These are phyloP conservation scores for Pristionchus exspectatus DNA, from an alignment of 2,888 invertebrate species.

Conservation along the genomic window DNA sequence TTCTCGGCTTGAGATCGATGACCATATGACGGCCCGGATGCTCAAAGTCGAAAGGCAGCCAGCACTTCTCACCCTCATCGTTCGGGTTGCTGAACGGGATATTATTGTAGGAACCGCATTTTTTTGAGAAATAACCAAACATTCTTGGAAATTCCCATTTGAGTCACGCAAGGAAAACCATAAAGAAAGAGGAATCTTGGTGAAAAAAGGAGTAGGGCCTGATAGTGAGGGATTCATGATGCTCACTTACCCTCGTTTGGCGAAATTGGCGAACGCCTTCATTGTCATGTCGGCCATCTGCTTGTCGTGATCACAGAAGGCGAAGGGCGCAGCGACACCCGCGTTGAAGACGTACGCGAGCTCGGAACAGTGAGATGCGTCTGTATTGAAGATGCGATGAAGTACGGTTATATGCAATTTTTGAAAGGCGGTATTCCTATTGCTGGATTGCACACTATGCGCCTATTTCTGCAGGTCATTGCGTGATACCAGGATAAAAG, in stretches of 20 bases:
- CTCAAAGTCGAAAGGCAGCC: background rate
- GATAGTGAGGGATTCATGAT: background rate
- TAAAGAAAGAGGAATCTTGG: too few relatives aligned
- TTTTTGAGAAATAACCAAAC: too few relatives aligned
- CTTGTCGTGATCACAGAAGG: slow-evolving; percentile 50
- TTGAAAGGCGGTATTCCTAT: too few relatives aligned
- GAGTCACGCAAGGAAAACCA: background rate
- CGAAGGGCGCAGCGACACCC: slow-evolving; percentile 10
- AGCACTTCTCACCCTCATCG: slow-evolving; percentile 10
- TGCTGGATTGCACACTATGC: too few relatives aligned
- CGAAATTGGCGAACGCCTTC: slow-evolving; percentile 41
- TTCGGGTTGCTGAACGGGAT: slow-evolving; percentile 11
- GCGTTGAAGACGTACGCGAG: slow-evolving; percentile 41
- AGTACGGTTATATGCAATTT: too few relatives aligned
- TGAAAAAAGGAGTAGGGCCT: background rate
- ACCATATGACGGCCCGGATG: slow-evolving; percentile 23
- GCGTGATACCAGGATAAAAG: too few relatives aligned
- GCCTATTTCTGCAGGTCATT: too few relatives aligned
- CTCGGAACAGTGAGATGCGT: slow-evolving; percentile 31
- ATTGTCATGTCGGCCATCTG: background rate
- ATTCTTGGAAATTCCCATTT: too few relatives aligned
- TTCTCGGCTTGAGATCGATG: slow-evolving; percentile 18
- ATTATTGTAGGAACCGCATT: too few relatives aligned
- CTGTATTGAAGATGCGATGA: background rate
- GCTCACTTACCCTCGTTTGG: slow-evolving; percentile 3